These are phyloP conservation scores for Choristoneura rosaceana DNA, from an alignment of 2,888 invertebrate genomes.

Conservation along the genomic window DNA sequence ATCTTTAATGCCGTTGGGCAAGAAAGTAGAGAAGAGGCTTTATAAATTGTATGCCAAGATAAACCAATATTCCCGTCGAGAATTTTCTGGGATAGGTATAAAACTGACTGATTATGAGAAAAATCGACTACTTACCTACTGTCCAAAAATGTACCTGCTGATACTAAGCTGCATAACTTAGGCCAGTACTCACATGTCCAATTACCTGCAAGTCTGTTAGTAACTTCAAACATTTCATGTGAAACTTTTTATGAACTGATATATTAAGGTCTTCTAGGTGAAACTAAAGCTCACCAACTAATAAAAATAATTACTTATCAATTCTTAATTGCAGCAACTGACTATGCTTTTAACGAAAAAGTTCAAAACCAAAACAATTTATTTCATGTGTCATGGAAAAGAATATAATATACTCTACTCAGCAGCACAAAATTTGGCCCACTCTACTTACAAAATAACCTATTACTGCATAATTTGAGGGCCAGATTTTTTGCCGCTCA, in stretches of 20 bases:
- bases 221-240: not conserved
- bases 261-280: not conserved
- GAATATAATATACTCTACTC: no score
- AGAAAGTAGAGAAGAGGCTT: no score
- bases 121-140: no score
- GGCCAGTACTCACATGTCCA: not conserved
- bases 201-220: not conserved
- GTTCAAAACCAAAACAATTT: not conserved
- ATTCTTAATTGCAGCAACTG: not conserved
- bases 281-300: not conserved
- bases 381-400: not conserved
- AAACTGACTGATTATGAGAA: no score
- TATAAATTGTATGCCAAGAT: no score
- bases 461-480: no score
- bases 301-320: not conserved
- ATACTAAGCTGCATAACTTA: not conserved
- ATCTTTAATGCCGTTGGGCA: no score
- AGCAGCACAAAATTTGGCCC: no score
- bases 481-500: no score
- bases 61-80: no score
- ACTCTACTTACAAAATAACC: no score
- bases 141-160: not conserved
- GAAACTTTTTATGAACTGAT: not conserved
- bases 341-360: not conserved
- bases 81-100: no score